Percentiles rank a stretch among this genome's conserved stretches.
These are phyloP conservation scores for Heterohyrax brucei DNA, from an alignment of 2,797 vertebrate species.

Conservation along the genomic window DNA sequence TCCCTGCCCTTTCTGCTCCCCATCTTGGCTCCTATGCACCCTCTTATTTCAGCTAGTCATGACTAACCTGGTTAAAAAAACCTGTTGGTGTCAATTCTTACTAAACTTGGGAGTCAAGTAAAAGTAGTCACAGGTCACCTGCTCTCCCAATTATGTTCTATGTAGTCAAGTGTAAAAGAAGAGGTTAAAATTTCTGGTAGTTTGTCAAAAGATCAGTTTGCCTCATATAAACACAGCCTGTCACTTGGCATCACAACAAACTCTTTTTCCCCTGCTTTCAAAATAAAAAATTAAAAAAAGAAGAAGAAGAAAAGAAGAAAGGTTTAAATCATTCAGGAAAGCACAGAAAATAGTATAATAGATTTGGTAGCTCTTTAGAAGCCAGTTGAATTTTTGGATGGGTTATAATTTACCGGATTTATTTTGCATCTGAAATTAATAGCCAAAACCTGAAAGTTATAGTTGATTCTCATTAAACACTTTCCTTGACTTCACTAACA, in stretches of 20 bases:
- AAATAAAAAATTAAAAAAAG: not conserved
- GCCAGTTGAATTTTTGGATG: not conserved
- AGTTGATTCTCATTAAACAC: not conserved
- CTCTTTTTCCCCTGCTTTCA: not conserved
- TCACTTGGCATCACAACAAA: not conserved
- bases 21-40: not conserved
- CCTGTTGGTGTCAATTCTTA: too few species aligned
- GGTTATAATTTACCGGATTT: not conserved
- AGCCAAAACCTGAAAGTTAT: not conserved
- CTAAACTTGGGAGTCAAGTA: not conserved
- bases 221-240: not conserved
- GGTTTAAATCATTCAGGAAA: not conserved
- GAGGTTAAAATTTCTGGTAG: not conserved
- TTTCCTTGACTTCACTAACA: not conserved
- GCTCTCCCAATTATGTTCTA: not conserved
- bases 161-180: not conserved
- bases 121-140: not conserved
- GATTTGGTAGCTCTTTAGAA: not conserved
- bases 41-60: not conserved
- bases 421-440: slow-evolving; percentile 21
- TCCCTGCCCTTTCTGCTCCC: too few species aligned
- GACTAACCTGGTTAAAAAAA: not conserved
- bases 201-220: not conserved
- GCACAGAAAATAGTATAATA: not conserved
- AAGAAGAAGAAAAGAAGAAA: not conserved